Evolutionary conservation across 2,113 vertebrate species (phyloP).

Genomic region (Solenodon paradoxus): DNA sequence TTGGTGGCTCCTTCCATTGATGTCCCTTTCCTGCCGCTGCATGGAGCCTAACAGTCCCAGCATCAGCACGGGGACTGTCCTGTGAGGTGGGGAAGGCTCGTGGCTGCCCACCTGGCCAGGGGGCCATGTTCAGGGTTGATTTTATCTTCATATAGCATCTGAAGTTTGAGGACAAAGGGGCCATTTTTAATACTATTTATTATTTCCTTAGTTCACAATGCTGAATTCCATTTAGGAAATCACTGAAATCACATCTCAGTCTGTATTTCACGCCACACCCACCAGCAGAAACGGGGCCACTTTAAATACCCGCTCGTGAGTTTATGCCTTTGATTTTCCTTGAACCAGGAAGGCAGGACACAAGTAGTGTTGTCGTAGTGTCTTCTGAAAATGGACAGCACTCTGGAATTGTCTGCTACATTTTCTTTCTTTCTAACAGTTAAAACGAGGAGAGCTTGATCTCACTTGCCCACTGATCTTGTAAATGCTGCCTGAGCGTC

Average conservation of each 20-base stretch:
- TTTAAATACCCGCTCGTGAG: no score
- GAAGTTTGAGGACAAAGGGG: not conserved
- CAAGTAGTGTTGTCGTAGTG: not conserved
- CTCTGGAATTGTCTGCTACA: no score
- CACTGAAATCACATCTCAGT: no score
- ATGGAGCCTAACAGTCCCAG: not conserved
- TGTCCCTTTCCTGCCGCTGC: not conserved
- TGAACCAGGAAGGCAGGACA: not conserved
- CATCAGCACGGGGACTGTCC: not conserved
- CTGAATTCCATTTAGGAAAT: no score
- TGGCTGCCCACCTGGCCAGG: not conserved
- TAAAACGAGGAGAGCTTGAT: not conserved
- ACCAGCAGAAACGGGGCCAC: no score
- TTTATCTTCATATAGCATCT: not conserved
- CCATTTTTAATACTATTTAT: not conserved
- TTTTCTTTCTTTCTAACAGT: not conserved
- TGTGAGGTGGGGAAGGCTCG: accelerated
- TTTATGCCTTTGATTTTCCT: not conserved
- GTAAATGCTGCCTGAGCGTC: not conserved
- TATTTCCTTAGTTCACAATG: no score
- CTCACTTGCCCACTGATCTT: not conserved
- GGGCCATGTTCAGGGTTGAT: not conserved
- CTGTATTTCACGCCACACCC: no score
- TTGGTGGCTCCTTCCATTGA: not conserved
- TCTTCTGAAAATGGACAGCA: not conserved